These are phyloP conservation scores for Baronia brevicornis DNA, from an alignment of 2,888 invertebrate genomes.

Conservation along the genomic window DNA sequence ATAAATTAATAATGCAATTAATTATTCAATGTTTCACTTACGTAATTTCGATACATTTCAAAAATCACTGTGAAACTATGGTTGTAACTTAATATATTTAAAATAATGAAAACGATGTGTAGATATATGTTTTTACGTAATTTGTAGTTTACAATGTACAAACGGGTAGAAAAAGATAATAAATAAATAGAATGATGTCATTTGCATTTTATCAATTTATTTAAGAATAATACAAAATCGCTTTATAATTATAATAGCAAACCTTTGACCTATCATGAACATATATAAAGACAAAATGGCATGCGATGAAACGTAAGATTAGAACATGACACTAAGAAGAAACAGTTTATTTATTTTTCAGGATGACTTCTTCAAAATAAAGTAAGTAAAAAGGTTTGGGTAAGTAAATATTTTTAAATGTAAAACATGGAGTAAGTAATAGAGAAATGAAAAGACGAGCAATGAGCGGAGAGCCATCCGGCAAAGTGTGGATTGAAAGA, in stretches of 20 bases:
- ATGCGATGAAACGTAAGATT: too few relatives aligned
- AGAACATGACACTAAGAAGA: too few relatives aligned
- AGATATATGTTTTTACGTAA: conserved; percentile 69
- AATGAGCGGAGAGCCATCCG: too few relatives aligned
- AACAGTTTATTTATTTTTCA: conserved; percentile 7
- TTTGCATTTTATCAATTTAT: too few relatives aligned
- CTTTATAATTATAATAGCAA: conserved; percentile 17
- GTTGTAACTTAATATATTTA: conserved; percentile 69
- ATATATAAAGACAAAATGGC: too few relatives aligned
- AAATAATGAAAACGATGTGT: conserved; percentile 58
- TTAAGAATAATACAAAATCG: too few relatives aligned
- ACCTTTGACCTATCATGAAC: too few relatives aligned
- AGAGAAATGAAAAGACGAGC: too few relatives aligned
- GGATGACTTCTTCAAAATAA: neutral
- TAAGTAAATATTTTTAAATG: too few relatives aligned
- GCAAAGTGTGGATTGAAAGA: too few relatives aligned
- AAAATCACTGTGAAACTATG: conserved; percentile 64
- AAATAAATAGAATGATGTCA: conserved; percentile 48
- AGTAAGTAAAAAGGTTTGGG: neutral
- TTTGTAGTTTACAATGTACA: conserved; percentile 67
- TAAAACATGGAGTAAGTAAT: too few relatives aligned
- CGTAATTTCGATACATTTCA: conserved; percentile 31
- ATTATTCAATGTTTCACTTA: conserved; percentile 14
- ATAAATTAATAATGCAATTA: conserved; percentile 24
- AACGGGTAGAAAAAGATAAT: conserved; percentile 64